These are phyloP conservation scores for Notothenia rossii DNA, from an alignment of 2,113 vertebrate species.

Conservation along the genomic window DNA sequence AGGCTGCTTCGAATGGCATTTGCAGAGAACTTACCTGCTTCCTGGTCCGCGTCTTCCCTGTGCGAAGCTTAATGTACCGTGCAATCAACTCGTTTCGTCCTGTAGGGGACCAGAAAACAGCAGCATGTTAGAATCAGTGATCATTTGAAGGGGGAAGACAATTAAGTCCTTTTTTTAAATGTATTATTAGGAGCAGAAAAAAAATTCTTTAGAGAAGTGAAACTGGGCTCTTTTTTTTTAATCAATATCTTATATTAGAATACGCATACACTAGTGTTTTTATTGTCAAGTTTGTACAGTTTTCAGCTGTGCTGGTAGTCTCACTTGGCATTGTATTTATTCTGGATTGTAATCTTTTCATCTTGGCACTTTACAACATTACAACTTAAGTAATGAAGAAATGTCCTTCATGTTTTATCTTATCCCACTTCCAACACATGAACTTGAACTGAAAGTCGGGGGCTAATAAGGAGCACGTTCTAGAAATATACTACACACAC, in stretches of 20 bases:
- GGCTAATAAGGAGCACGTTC: background rate
- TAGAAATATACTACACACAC: conserved; percentile 14
- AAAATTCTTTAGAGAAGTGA: background rate
- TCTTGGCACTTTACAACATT: too few species aligned
- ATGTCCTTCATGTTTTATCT: too few species aligned
- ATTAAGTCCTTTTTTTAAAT: too few species aligned
- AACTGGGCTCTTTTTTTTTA: background rate
- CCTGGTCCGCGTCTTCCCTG: conserved; percentile 96
- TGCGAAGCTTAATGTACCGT: conserved; percentile 96
- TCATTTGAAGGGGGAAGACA: too few species aligned
- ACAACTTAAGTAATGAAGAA: too few species aligned
- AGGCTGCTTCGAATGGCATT: conserved; percentile 28
- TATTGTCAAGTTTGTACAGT: too few species aligned
- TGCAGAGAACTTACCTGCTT: conserved; percentile 89
- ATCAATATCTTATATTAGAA: background rate
- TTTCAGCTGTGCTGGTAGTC: background rate
- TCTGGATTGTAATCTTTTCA: background rate
- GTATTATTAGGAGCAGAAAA: too few species aligned
- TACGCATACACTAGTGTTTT: background rate
- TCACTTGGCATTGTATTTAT: background rate
- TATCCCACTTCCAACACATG: background rate
- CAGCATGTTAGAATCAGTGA: background rate
- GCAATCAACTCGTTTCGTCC: conserved; percentile 97
- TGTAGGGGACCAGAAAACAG: conserved; percentile 70
- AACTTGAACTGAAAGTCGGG: background rate